These are phyloP conservation scores for Diarsia mendica DNA, from an alignment of 2,888 invertebrate species.

Conservation along the genomic window DNA sequence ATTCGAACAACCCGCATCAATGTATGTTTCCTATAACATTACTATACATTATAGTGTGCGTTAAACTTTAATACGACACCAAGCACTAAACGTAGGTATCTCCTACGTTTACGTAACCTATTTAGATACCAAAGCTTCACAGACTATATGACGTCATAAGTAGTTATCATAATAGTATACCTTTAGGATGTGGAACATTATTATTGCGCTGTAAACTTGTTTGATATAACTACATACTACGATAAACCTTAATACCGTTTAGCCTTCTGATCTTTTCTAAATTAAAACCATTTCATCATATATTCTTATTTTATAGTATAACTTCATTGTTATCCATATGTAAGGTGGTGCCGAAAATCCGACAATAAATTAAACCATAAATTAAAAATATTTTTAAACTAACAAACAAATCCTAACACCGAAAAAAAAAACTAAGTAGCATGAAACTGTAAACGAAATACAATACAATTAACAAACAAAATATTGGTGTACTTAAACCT, in stretches of 20 bases:
- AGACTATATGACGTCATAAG: slow-evolving; percentile 30
- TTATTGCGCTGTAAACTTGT: slow-evolving; percentile 5
- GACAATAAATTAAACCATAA: too few relatives aligned
- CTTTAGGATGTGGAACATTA: slow-evolving; percentile 10
- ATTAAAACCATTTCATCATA: not conserved
- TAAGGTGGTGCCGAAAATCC: too few relatives aligned
- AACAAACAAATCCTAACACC: too few relatives aligned
- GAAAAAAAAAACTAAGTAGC: too few relatives aligned
- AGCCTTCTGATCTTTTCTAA: not conserved
- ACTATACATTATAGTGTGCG: slow-evolving; percentile 1
- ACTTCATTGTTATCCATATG: too few relatives aligned
- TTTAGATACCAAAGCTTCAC: slow-evolving; percentile 31
- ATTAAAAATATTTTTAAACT: too few relatives aligned
- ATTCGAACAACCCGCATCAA: too few relatives aligned
- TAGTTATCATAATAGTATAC: slow-evolving; percentile 36
- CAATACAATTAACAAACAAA: too few relatives aligned
- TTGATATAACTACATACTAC: not conserved
- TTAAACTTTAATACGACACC: slow-evolving; percentile 47
- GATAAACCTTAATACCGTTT: not conserved
- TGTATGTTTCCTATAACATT: too few relatives aligned
- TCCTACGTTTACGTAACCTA: slow-evolving; percentile 24
- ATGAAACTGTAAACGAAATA: too few relatives aligned
- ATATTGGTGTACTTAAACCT: too few relatives aligned
- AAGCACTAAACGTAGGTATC: slow-evolving; percentile 27
- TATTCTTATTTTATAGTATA: too few relatives aligned